Conservation (phyloP, 2,888 invertebrate species). For the Tinea pellionella region DNA sequence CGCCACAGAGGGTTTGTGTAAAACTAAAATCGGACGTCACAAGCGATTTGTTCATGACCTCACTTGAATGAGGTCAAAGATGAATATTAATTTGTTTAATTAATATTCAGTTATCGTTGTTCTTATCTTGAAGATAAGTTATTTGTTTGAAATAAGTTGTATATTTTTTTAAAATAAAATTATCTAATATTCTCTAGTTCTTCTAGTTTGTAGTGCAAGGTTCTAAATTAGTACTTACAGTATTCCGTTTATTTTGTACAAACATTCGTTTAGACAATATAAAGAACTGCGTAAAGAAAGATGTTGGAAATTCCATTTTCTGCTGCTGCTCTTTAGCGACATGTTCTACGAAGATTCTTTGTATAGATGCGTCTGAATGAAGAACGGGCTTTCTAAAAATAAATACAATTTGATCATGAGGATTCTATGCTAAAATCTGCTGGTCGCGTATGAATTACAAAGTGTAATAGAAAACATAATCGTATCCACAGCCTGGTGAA, state of each 20-base stretch:
- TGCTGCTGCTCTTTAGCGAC: slow-evolving; percentile 49
- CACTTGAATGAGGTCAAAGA: background rate
- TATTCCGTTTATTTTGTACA: slow-evolving; percentile 64
- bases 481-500: too few species aligned
- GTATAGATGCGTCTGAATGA: slow-evolving; percentile 55
- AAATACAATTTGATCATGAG: too few species aligned
- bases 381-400: slow-evolving; percentile 44
- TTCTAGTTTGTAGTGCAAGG: background rate
- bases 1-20: too few species aligned
- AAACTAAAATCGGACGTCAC: background rate
- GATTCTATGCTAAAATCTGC: too few species aligned
- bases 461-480: too few species aligned
- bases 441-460: too few species aligned
- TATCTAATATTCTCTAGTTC: background rate
- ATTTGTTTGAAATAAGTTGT: background rate
- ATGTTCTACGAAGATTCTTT: slow-evolving; percentile 54
- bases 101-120: background rate
- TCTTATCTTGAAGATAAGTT: background rate
- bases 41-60: background rate
- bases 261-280: slow-evolving; percentile 66
- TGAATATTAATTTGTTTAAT: background rate
- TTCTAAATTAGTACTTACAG: slow-evolving; percentile 34
- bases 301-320: slow-evolving; percentile 63
- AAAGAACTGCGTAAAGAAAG: slow-evolving; percentile 63
- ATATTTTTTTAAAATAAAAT: background rate